These are phyloP conservation scores for Erebia epiphron DNA, from an alignment of 2,888 invertebrate genomes.

Conservation along the genomic window DNA sequence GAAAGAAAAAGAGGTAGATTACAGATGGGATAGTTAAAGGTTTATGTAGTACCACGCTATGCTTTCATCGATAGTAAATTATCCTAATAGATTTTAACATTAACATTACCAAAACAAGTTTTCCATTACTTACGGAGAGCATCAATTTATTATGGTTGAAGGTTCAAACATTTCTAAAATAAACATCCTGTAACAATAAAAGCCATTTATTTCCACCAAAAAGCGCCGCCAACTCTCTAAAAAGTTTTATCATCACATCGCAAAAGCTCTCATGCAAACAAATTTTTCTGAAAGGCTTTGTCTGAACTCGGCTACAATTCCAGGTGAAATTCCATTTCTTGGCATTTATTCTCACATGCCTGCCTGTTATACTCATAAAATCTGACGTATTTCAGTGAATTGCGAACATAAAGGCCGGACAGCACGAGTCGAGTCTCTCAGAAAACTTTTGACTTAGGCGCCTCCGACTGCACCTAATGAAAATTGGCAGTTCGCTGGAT, in stretches of 20 bases:
- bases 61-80: background rate
- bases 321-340: slow-evolving; percentile 48
- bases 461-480: slow-evolving; percentile 68
- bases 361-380: slow-evolving; percentile 55
- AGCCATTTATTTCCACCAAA: background rate
- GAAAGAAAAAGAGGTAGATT: too few species aligned
- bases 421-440: slow-evolving; percentile 48
- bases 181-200: background rate
- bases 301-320: slow-evolving; percentile 42
- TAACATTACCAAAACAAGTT: background rate
- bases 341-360: slow-evolving; percentile 50
- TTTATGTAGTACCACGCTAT: too few species aligned
- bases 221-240: background rate
- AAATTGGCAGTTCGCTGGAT: slow-evolving; percentile 76
- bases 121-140: background rate
- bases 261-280: slow-evolving; percentile 16
- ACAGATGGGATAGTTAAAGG: too few species aligned
- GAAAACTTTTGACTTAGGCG: slow-evolving; percentile 63
- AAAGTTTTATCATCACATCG: slow-evolving; percentile 19
- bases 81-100: background rate
- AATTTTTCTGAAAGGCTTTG: slow-evolving; percentile 31
- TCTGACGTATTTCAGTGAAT: slow-evolving; percentile 58
- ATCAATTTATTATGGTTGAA: background rate
- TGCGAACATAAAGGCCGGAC: slow-evolving; percentile 63
- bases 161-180: background rate